phyloP scores from a whole-genome alignment of 2,888 invertebrate genomes.

The Alcis repandata region DNA sequence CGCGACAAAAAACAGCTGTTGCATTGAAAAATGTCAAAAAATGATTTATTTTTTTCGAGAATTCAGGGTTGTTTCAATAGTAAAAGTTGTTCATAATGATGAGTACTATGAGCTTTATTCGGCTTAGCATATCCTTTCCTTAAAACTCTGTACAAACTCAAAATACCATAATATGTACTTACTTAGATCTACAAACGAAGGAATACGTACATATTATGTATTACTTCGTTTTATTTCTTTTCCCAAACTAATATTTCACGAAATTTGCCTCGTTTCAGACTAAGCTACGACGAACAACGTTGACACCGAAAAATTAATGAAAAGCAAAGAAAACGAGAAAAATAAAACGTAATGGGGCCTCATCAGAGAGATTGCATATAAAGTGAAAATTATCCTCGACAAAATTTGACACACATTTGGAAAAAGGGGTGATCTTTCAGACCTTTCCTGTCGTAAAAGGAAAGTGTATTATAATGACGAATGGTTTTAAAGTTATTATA shows the following conservation, averaged over 20 bases:
- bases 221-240: neutral
- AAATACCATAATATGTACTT: no score
- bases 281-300: constrained; percentile 6
- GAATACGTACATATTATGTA: no score
- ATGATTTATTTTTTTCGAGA: no score
- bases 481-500: no score
- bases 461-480: constrained; percentile 1
- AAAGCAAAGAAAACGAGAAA: constrained; percentile 23
- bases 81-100: no score
- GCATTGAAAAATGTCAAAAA: no score
- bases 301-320: constrained; percentile 5
- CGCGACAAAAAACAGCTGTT: no score
- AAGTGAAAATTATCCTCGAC: constrained; percentile 35
- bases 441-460: constrained; percentile 8
- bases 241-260: neutral
- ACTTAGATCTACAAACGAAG: no score
- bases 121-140: no score
- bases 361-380: constrained; percentile 38
- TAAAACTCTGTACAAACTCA: no score
- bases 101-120: no score
- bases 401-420: constrained; percentile 36
- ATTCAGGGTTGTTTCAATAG: no score
- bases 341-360: constrained; percentile 33
- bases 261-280: neutral
- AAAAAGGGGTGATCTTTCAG: constrained; percentile 31